phyloP scores from a whole-genome alignment of 2,113 vertebrate species.

The Xenopus tropicalis region UCB_Xtro_10.0 CM004452.2:33622501-33623000 shows the following conservation, averaged over 20 bases:
- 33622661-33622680: conserved; percentile 35
- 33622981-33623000: neutral
- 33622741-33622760: conserved; percentile 19
- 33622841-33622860: neutral
- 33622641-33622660: conserved; percentile 4
- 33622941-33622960: neutral
- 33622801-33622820: conserved; percentile 34
- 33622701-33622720: conserved; percentile 31
- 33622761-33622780: conserved; percentile 3
- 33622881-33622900: neutral
- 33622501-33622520: no score
- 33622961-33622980: neutral
- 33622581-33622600: no score
- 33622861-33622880: conserved; percentile 8
- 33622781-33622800: neutral
- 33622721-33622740: conserved; percentile 33
- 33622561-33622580: no score
- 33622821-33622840: conserved; percentile 21
- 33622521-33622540: no score
- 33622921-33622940: neutral
- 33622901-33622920: neutral
- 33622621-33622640: neutral
- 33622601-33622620: neutral
- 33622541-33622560: no score
- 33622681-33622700: conserved; percentile 43